Base-by-base conservation (phyloP, 2,797 vertebrate species). In the Liparis tanakae region DNA sequence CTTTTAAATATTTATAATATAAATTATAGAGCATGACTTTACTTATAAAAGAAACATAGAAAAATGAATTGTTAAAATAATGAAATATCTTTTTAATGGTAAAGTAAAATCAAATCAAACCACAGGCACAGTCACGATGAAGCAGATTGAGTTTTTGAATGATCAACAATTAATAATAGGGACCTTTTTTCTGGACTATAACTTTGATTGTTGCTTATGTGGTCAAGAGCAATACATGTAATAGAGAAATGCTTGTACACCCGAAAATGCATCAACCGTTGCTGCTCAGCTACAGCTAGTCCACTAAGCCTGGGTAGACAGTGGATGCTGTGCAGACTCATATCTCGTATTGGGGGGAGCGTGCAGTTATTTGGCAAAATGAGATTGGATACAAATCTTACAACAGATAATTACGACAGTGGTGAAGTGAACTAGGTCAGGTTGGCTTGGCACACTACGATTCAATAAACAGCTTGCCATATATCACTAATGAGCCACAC, bases 401-500 rank as follows among this genome's bases (percentile, higher is more conserved):
- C 58, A 20, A 33, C 30, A 8, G 50, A 68, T 55, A 36, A 30
- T 64, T 66, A 25, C n/a, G 55, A 46, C 48, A 43, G 67, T 0
- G 15, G 51, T 43, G 72, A 83, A 65, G 74, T 78, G 63, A 85
- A 82, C 74, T 66, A 84, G 62, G 54, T 60, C 63, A 12, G 36
- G 34, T 58, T 1, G 8, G 72, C 72, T 66, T 43, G 46, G 43
- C 56, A 71, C 62, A 7, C 55, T 22, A 34, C 2, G 3, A 75
- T 48, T 80, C 62, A 88, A 83, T 79, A 70, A 79, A 77, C 60
- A 22, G 51, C 17, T 74, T 13, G 69, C 74, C 9, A 43, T 82
- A 67, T 15, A 85, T 85, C 80, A 78, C 64, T 1, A 25, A 72
- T 66, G 70, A 72, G 57, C 59, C 51, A 46, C 33, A 6, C 25